Evolutionary conservation across 53 echinoderm and acorn worm species (phyloP).

Genomic region (Holothuria scabra): DNA sequence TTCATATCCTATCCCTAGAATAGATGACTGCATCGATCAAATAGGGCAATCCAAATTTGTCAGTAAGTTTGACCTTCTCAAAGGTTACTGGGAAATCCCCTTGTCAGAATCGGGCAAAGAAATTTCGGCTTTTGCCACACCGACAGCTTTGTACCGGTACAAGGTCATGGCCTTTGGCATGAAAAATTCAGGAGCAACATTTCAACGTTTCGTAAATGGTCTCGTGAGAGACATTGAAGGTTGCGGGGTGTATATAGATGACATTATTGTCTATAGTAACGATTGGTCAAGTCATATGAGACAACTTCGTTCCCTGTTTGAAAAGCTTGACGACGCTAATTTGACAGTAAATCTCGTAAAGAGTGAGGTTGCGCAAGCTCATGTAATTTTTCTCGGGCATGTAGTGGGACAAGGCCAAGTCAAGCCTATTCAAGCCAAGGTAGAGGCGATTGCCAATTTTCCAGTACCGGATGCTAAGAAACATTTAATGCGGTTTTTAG

Average conservation of each 20-base stretch:
- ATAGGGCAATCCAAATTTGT: constrained; percentile 64
- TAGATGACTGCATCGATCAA: constrained; percentile 69
- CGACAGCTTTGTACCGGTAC: constrained; percentile 57
- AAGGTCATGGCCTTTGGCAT: constrained; percentile 52
- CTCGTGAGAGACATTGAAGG: constrained; percentile 6
- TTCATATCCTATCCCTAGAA: constrained; percentile 62
- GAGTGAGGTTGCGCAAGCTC: background rate
- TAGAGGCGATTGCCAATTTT: constrained; percentile 6
- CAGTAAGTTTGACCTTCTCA: constrained; percentile 63
- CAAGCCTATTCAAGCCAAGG: constrained; percentile 8
- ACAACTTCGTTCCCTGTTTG: constrained; percentile 26
- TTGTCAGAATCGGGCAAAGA: constrained; percentile 48
- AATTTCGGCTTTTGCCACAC: constrained; percentile 63
- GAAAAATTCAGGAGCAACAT: constrained; percentile 56
- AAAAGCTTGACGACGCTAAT: background rate
- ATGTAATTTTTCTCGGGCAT: background rate
- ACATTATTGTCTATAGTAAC: constrained; percentile 45
- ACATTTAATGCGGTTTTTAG: background rate
- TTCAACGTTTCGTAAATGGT: constrained; percentile 52
- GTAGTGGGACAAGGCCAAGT: background rate
- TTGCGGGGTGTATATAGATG: constrained; percentile 62
- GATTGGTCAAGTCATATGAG: constrained; percentile 28
- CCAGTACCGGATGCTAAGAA: background rate
- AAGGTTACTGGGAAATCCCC: constrained; percentile 74
- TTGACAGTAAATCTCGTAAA: constrained; percentile 36